Evolutionary conservation across 2,888 invertebrate species (phyloP).

Genomic region (Cantharis rustica): DNA sequence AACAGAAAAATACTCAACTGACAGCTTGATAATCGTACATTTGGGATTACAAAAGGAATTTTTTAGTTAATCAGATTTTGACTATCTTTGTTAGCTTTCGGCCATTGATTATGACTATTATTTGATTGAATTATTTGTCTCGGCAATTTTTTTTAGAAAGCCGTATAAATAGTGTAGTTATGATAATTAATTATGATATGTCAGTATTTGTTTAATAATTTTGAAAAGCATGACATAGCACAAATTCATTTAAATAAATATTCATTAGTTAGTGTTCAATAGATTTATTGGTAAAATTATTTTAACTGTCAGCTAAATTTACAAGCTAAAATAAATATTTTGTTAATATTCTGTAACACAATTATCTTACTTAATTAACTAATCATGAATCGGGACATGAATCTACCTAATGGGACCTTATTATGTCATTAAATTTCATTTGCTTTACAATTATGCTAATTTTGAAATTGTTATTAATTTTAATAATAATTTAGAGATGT

Average conservation of each 20-base stretch:
- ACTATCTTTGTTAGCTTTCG: too few relatives aligned
- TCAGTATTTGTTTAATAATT: neutral
- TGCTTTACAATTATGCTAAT: neutral
- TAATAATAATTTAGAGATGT: neutral
- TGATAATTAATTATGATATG: too few relatives aligned
- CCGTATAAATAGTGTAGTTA: too few relatives aligned
- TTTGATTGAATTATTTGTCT: too few relatives aligned
- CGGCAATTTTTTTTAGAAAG: too few relatives aligned
- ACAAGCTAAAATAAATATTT: neutral
- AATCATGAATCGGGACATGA: neutral
- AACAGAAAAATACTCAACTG: too few relatives aligned
- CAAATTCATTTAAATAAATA: neutral
- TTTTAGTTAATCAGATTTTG: too few relatives aligned
- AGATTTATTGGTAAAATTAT: neutral
- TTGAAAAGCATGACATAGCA: neutral
- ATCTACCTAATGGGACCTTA: neutral
- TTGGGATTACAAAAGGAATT: too few relatives aligned
- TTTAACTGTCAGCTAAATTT: neutral
- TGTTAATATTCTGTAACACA: neutral
- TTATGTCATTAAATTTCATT: neutral
- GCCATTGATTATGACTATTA: too few relatives aligned
- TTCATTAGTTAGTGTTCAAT: neutral
- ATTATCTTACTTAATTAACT: neutral
- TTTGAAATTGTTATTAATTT: neutral
- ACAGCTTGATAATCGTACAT: too few relatives aligned